These are phyloP conservation scores for Drosophila antonietae DNA, from an alignment of 2,888 invertebrate genomes.

Conservation along the genomic window DNA sequence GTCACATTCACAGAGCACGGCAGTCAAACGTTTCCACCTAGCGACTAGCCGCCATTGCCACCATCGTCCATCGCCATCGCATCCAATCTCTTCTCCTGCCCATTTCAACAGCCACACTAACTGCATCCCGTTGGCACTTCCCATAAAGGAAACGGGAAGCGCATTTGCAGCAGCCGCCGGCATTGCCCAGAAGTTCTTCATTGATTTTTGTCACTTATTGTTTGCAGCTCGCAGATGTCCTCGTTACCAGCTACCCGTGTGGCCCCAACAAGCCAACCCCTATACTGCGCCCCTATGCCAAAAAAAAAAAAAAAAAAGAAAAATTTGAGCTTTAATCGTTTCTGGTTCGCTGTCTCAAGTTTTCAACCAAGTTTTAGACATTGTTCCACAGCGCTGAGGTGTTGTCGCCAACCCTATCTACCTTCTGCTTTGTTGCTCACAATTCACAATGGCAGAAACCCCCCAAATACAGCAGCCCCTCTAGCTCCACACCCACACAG, in stretches of 20 bases:
- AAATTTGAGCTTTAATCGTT: constrained; percentile 43
- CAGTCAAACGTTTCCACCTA: constrained; percentile 24
- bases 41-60: neutral
- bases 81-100: neutral
- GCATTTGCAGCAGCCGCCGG: constrained; percentile 65
- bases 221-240: constrained; percentile 44
- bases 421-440: constrained; percentile 12
- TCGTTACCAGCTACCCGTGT: constrained; percentile 23
- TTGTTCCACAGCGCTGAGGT: constrained; percentile 26
- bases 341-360: constrained; percentile 36
- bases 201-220: constrained; percentile 70
- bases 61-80: no score
- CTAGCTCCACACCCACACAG: neutral
- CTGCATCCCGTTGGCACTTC: constrained; percentile 47
- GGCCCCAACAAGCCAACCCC: neutral
- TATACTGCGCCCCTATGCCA: constrained; percentile 5
- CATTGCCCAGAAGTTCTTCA: constrained; percentile 57
- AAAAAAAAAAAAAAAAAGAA: neutral
- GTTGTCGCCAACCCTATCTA: constrained; percentile 1
- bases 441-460: constrained; percentile 1
- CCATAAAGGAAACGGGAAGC: constrained; percentile 69
- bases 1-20: constrained; percentile 22
- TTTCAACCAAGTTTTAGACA: constrained; percentile 19
- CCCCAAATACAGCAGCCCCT: neutral
- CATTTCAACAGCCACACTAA: constrained; percentile 29